Percentiles rank a stretch among this genome's conserved stretches.
phyloP scores from a whole-genome alignment of 2,888 invertebrate genomes.

The Timandra comae region DNA sequence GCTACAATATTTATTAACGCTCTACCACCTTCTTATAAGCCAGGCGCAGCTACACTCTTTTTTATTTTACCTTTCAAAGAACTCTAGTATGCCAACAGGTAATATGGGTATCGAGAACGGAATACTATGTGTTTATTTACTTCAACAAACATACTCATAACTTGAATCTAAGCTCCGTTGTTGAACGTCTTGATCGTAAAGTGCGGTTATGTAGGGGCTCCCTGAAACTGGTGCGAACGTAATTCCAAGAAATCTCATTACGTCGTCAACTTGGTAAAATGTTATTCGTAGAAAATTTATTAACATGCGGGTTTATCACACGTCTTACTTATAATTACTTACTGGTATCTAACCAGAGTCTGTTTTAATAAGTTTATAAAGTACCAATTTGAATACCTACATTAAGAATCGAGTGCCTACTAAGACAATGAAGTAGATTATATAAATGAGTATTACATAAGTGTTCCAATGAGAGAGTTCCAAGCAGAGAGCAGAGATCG shows the following conservation, averaged over 20 bases:
- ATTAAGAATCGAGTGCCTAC: too few relatives aligned
- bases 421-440: too few relatives aligned
- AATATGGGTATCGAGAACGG: constrained; percentile 17
- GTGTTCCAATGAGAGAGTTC: constrained; percentile 3
- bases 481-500: constrained; percentile 26
- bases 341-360: too few relatives aligned
- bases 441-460: constrained; percentile 7
- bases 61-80: constrained; percentile 42
- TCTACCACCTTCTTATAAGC: constrained; percentile 37
- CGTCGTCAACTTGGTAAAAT: constrained; percentile 13
- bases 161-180: constrained; percentile 14
- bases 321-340: too few relatives aligned
- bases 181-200: constrained; percentile 16
- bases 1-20: constrained; percentile 74
- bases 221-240: constrained; percentile 15
- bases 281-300: background rate
- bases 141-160: constrained; percentile 18
- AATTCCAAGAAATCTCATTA: constrained; percentile 21
- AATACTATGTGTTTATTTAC: constrained; percentile 21
- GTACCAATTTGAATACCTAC: too few relatives aligned
- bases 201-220: constrained; percentile 15
- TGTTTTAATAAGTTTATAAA: too few relatives aligned
- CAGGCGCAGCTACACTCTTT: constrained; percentile 31
- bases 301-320: too few relatives aligned
- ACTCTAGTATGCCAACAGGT: constrained; percentile 30